A percentile compares a stretch with the other conserved stretches of the same genome.
Conservation (phyloP, 1,140 invertebrate species). For the Pygmarrhopalites habei region DNA sequence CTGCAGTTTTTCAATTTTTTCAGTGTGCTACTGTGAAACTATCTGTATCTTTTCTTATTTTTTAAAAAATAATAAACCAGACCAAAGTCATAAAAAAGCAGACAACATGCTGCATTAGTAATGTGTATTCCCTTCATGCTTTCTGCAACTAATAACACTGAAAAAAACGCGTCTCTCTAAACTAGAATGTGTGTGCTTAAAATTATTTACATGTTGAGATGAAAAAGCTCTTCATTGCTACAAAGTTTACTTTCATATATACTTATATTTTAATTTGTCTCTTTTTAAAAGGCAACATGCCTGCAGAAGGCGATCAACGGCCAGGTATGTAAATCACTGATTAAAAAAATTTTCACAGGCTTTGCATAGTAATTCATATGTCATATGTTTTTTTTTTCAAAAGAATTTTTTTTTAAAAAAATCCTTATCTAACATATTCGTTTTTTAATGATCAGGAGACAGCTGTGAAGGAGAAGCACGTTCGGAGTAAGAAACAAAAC, state of each 20-base stretch:
- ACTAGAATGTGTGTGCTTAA: background rate
- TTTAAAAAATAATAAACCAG: background rate
- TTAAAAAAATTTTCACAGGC: too few species aligned
- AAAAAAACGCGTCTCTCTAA: background rate
- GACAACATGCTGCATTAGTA: background rate
- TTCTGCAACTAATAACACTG: background rate
- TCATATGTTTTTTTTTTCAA: too few species aligned
- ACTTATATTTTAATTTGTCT: background rate
- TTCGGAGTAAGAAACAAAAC: slow-evolving; percentile 60
- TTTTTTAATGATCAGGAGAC: too few species aligned
- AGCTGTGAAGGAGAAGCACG: slow-evolving; percentile 95
- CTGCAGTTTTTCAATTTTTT: background rate
- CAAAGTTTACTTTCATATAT: background rate
- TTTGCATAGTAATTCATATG: too few species aligned
- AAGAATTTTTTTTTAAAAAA: too few species aligned
- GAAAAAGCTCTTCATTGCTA: too few species aligned
- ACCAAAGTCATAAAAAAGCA: background rate
- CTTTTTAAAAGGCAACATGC: slow-evolving; percentile 58
- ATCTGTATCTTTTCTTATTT: background rate
- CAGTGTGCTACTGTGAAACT: background rate
- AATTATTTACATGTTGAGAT: background rate
- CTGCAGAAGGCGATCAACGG: slow-evolving; percentile 85
- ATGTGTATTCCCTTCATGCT: background rate
- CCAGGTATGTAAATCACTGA: too few species aligned
- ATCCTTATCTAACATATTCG: too few species aligned